Evolutionary conservation across 2,888 invertebrate genomes (phyloP).

Genomic region (Rhopalosiphum nymphaeae): DNA sequence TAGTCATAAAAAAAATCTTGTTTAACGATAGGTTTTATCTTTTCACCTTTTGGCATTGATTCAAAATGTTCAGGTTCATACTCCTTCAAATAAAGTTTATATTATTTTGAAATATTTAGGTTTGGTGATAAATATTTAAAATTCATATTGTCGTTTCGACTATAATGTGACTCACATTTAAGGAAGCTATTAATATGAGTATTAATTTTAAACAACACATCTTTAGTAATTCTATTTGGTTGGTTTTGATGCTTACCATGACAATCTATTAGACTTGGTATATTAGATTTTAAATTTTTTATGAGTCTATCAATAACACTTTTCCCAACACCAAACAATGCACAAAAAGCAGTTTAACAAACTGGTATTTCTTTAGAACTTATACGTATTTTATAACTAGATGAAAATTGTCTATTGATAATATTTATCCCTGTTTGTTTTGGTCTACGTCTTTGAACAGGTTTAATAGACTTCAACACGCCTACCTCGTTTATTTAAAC

Average conservation of each 20-base stretch:
- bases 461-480: too few species aligned
- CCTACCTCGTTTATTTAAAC: too few species aligned
- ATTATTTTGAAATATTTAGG: constrained; percentile 49
- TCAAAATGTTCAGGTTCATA: constrained; percentile 56
- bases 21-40: constrained; percentile 41
- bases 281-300: background rate
- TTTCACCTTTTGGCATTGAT: constrained; percentile 18
- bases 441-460: constrained; percentile 20
- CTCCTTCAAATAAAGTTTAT: too few species aligned
- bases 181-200: constrained; percentile 49
- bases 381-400: background rate
- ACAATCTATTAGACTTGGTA: constrained; percentile 35
- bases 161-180: constrained; percentile 40
- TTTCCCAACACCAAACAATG: constrained; percentile 25
- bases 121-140: constrained; percentile 50
- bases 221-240: constrained; percentile 41
- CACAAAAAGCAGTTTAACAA: constrained; percentile 34
- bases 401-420: constrained; percentile 22
- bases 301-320: constrained; percentile 5
- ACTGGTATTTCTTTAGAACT: background rate
- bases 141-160: background rate
- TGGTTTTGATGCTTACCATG: constrained; percentile 47
- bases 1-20: constrained; percentile 34
- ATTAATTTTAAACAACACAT: constrained; percentile 48
- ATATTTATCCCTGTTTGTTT: background rate